Evolutionary conservation across 2,888 invertebrate genomes (phyloP).

Genomic region (Troides oblongomaculatus): DNA sequence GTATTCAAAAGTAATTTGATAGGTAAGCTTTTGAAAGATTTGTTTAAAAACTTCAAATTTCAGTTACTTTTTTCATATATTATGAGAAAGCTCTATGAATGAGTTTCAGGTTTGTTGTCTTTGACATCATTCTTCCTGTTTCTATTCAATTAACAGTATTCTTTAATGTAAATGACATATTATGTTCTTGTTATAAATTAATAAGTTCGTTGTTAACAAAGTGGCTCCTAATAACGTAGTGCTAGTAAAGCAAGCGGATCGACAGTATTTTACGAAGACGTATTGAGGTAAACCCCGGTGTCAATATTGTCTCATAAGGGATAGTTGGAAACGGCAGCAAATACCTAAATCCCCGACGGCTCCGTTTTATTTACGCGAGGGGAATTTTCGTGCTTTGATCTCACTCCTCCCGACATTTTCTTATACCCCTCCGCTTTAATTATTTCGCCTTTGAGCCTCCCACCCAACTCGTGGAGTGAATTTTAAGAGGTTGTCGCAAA

Average conservation of each 20-base stretch:
- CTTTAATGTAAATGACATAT: no score
- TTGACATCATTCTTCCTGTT: no score
- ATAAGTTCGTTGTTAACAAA: constrained; percentile 9
- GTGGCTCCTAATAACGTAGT: neutral
- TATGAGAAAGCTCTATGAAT: no score
- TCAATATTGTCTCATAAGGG: constrained; percentile 29
- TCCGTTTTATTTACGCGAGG: constrained; percentile 64
- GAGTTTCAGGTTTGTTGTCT: no score
- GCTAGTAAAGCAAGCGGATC: no score
- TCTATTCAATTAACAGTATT: no score
- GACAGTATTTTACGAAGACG: constrained; percentile 10
- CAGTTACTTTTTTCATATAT: no score
- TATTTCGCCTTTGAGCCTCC: constrained; percentile 74
- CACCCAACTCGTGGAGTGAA: constrained; percentile 64
- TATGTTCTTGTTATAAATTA: neutral
- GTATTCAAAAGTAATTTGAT: neutral
- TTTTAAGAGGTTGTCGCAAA: constrained; percentile 76
- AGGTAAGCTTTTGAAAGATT: constrained; percentile 3
- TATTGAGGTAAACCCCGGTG: constrained; percentile 16
- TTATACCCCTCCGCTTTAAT: constrained; percentile 72
- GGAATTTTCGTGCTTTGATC: constrained; percentile 71
- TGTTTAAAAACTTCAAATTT: no score
- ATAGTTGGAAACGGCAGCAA: constrained; percentile 39
- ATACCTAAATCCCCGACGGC: constrained; percentile 54
- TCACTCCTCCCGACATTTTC: constrained; percentile 65